Evolutionary conservation across 2,888 invertebrate species (phyloP), one percentile per base, ranked within the genome.

Genomic region (Adineta ricciae): DNA sequence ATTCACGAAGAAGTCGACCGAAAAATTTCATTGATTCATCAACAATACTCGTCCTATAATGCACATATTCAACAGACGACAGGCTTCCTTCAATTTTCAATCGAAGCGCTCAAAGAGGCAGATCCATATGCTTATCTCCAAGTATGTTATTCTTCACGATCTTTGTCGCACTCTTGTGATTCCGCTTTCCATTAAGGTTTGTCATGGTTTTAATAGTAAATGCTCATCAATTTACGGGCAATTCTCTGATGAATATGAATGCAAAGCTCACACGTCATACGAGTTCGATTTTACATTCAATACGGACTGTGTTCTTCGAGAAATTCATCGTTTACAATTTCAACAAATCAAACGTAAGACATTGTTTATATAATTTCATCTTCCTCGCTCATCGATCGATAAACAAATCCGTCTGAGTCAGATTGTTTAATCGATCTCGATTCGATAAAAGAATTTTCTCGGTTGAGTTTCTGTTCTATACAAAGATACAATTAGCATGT

Each of bases 61-160:
- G 93, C 94, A 86, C 94, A 95, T 89, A 92, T 99, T 73, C 94
- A 96, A 89, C 94, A 95, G 89, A 97, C 97, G 84, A 97, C 97
- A 0, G 96, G 96, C 11, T 92, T 98, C 73, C 93, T 99, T 88
- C 98, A 98, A 90, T 98, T 98, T 91, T 97, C 97, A 90, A 97
- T 98, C 89, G 98, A 99, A 91, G 96, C 97, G 0, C 92, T 99
- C 54, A 97, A 97, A 91, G 98, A 99, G 92, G 95, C 95, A 54
- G 98, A 99, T 90, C 94, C 96, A 89, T 94, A 96, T 83, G 95
- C 97, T 84, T 99, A 97, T 92, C 92, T 99, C 87, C 97, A 98
- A 93, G 96, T 96, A 86, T 86, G 88, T 73, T 21, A 32, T n/a
- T 16, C 27, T 24, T 46, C 46, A 8, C 11, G 5, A 8, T 46